These are phyloP conservation scores for Macrostomum lignano DNA, from an alignment of 1,140 invertebrate genomes.

Conservation along the genomic window DNA sequence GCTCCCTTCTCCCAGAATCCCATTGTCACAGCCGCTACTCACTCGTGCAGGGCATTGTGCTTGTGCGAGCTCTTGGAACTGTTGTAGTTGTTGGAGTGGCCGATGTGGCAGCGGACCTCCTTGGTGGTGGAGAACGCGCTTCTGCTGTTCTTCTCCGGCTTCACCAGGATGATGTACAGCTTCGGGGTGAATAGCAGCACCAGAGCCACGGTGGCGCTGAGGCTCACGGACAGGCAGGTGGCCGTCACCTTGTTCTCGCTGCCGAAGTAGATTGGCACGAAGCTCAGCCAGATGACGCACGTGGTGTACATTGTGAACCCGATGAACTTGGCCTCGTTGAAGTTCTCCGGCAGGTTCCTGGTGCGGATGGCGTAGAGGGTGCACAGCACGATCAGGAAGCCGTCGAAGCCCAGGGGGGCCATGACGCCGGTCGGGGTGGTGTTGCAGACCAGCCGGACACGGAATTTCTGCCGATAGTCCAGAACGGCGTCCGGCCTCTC, in stretches of 20 bases:
- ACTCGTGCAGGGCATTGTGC: too few relatives aligned
- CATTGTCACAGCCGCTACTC: too few relatives aligned
- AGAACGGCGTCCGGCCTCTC: constrained; percentile 38
- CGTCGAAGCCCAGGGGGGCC: constrained; percentile 46
- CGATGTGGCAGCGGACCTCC: constrained; percentile 48
- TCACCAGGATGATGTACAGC: constrained; percentile 44
- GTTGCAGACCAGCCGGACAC: constrained; percentile 36
- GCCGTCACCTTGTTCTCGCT: constrained; percentile 43
- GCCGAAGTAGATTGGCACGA: constrained; percentile 52
- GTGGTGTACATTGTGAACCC: constrained; percentile 56
- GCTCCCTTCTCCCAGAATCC: too few relatives aligned
- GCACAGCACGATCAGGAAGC: constrained; percentile 45
- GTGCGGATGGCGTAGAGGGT: constrained; percentile 58
- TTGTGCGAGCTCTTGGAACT: too few relatives aligned
- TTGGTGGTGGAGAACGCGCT: constrained; percentile 46
- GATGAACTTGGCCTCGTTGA: constrained; percentile 35
- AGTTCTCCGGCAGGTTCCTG: constrained; percentile 55
- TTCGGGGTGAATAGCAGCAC: constrained; percentile 48
- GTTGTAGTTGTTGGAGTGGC: too few relatives aligned
- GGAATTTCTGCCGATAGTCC: constrained; percentile 29
- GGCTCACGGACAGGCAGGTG: constrained; percentile 38
- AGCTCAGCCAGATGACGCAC: constrained; percentile 62
- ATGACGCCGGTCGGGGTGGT: constrained; percentile 40
- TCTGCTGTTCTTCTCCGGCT: constrained; percentile 46
- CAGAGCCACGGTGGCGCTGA: constrained; percentile 45